Evolutionary conservation across 1,140 invertebrate species (phyloP).

Genomic region (Drosophila ogumai): DNA sequence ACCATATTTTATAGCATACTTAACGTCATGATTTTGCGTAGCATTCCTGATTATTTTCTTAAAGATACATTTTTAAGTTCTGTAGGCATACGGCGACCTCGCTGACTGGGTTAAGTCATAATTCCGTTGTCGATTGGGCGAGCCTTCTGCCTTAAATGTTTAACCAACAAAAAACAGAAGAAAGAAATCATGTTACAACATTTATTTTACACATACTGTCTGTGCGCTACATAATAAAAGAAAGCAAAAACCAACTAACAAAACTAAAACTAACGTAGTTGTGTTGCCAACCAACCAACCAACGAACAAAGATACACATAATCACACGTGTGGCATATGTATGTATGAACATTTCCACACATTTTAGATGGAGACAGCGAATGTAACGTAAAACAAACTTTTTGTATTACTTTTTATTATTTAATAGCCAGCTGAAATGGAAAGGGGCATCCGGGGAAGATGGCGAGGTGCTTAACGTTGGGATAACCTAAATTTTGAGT

Average conservation of each 20-base stretch:
- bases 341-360: conserved; percentile 24
- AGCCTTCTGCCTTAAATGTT: conserved; percentile 14
- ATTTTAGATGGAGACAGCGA: conserved; percentile 32
- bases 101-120: conserved; percentile 3
- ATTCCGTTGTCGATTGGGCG: background rate
- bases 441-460: background rate
- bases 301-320: conserved; percentile 22
- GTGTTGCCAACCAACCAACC: conserved; percentile 62
- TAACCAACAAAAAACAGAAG: conserved; percentile 11
- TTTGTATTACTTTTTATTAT: conserved; percentile 61
- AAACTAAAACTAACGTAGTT: conserved; percentile 34
- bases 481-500: conserved; percentile 67
- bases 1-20: background rate
- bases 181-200: conserved; percentile 35
- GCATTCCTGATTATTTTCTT: background rate
- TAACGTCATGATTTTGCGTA: background rate
- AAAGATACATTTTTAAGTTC: too few relatives aligned
- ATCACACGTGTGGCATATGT: background rate
- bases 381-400: conserved; percentile 55
- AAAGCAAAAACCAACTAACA: conserved; percentile 19
- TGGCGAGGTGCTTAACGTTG: conserved; percentile 28
- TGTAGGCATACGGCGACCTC: background rate
- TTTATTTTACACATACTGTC: conserved; percentile 25
- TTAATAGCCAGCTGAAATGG: conserved; percentile 39
- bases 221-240: conserved; percentile 32